Conservation (phyloP, 2,797 vertebrate genomes). For the Eutrigla gurnardus region DNA sequence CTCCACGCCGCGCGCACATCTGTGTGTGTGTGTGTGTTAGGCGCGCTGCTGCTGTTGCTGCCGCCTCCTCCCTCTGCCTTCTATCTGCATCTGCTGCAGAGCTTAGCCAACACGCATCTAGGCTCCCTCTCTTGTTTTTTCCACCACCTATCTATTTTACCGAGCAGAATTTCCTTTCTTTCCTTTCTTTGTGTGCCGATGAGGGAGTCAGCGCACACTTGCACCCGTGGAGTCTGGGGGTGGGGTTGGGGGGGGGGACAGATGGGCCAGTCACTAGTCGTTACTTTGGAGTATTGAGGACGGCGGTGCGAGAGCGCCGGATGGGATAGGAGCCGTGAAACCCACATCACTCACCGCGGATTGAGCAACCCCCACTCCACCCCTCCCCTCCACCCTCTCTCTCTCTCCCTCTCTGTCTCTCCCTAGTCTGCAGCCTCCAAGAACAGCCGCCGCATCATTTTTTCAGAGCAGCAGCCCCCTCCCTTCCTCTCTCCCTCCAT, state of each 20-base stretch:
- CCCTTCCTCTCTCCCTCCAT: slow-evolving; percentile 41
- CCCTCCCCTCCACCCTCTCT: slow-evolving; percentile 18
- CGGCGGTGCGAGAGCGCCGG: slow-evolving; percentile 62
- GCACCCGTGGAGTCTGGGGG: slow-evolving; percentile 30
- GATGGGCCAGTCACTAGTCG: slow-evolving; percentile 55
- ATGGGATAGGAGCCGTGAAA: slow-evolving; percentile 72
- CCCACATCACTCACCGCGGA: slow-evolving; percentile 73
- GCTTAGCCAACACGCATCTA: slow-evolving; percentile 68
- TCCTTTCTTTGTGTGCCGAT: slow-evolving; percentile 22
- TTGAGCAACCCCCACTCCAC: slow-evolving; percentile 51
- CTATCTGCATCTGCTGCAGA: slow-evolving; percentile 80
- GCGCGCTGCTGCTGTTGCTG: slow-evolving; percentile 53
- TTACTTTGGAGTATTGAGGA: slow-evolving; percentile 70
- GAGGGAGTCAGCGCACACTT: slow-evolving; percentile 47
- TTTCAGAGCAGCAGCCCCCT: slow-evolving; percentile 72
- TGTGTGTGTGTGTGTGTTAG: slow-evolving; percentile 35
- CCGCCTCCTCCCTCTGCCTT: slow-evolving; percentile 64
- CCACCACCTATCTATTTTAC: slow-evolving; percentile 26
- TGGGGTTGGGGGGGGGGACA: not conserved
- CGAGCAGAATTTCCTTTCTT: slow-evolving; percentile 8
- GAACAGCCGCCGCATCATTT: slow-evolving; percentile 82
- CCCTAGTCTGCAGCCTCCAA: slow-evolving; percentile 79
- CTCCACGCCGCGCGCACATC: slow-evolving; percentile 30
- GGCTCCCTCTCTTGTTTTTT: slow-evolving; percentile 25
- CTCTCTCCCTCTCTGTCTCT: slow-evolving; percentile 47